phyloP scores from a whole-genome alignment of 2,113 vertebrate genomes.

The Saccopteryx bilineata region DNA sequence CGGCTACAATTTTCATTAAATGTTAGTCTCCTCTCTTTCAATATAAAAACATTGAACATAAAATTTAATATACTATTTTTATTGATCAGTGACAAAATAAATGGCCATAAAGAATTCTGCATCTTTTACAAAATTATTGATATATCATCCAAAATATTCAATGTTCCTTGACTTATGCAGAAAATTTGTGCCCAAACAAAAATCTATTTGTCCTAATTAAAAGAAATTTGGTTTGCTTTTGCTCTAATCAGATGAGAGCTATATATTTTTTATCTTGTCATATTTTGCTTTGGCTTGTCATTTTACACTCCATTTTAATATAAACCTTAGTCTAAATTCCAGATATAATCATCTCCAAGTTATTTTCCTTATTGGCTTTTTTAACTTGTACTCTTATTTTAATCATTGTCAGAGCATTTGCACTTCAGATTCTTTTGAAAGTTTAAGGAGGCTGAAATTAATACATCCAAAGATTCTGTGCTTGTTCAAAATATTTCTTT shows the following conservation, averaged over 20 bases:
- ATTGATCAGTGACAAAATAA: background rate
- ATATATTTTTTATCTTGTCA: slow-evolving; percentile 6
- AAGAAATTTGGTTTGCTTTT: background rate
- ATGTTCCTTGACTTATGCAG: background rate
- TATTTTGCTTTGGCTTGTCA: slow-evolving; percentile 46
- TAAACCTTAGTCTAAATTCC: background rate
- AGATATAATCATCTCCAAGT: background rate
- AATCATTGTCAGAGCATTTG: background rate
- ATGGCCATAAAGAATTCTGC: background rate
- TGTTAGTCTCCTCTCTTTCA: background rate
- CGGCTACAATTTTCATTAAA: slow-evolving; percentile 17
- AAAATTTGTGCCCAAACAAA: slow-evolving; percentile 30
- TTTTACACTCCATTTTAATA: slow-evolving; percentile 27
- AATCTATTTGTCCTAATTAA: slow-evolving; percentile 18
- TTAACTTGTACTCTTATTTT: background rate
- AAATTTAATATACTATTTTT: slow-evolving; percentile 39
- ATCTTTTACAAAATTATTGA: slow-evolving; percentile 32
- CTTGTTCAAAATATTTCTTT: slow-evolving; percentile 24
- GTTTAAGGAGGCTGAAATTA: slow-evolving; percentile 42
- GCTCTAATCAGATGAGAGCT: background rate
- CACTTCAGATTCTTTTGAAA: slow-evolving; percentile 4
- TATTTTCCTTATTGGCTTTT: slow-evolving; percentile 46
- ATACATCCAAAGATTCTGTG: background rate
- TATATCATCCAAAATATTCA: background rate
- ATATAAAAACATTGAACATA: slow-evolving; percentile 31